Percentiles rank a stretch among this genome's conserved stretches.
Conservation (phyloP, 2,888 invertebrate species). For the Carterocephalus palaemon region DNA sequence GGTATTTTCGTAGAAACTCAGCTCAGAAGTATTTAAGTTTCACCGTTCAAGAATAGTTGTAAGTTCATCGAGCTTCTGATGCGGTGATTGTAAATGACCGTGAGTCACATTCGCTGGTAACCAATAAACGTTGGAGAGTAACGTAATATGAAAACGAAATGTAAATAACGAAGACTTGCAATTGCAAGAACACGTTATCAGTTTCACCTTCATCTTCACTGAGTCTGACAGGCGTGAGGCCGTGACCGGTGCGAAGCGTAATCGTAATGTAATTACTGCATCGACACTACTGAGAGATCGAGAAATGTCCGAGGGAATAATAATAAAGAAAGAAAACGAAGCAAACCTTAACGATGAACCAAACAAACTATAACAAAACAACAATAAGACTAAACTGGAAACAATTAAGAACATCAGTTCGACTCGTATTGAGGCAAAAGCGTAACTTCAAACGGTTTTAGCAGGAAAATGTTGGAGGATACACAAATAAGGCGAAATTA, state of each 20-base stretch:
- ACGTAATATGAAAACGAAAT: constrained; percentile 4
- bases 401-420: constrained; percentile 6
- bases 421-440: neutral
- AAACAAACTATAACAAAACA: constrained; percentile 8
- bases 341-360: no score
- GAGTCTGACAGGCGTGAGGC: constrained; percentile 1
- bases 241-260: constrained; percentile 17
- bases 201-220: constrained; percentile 19
- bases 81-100: constrained; percentile 11
- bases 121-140: neutral
- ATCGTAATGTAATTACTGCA: constrained; percentile 14
- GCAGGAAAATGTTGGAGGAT: neutral
- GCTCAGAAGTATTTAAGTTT: no score
- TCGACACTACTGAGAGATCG: constrained; percentile 3
- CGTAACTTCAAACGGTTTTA: constrained; percentile 7
- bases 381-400: neutral
- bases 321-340: neutral
- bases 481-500: neutral
- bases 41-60: no score
- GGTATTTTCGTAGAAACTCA: no score
- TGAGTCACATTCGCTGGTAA: constrained; percentile 7
- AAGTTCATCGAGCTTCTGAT: neutral
- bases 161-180: constrained; percentile 6
- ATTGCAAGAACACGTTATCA: constrained; percentile 16
- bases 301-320: neutral